These are phyloP conservation scores for Otolemur garnettii DNA, from an alignment of 2,113 vertebrate genomes.

Conservation along the genomic window DNA sequence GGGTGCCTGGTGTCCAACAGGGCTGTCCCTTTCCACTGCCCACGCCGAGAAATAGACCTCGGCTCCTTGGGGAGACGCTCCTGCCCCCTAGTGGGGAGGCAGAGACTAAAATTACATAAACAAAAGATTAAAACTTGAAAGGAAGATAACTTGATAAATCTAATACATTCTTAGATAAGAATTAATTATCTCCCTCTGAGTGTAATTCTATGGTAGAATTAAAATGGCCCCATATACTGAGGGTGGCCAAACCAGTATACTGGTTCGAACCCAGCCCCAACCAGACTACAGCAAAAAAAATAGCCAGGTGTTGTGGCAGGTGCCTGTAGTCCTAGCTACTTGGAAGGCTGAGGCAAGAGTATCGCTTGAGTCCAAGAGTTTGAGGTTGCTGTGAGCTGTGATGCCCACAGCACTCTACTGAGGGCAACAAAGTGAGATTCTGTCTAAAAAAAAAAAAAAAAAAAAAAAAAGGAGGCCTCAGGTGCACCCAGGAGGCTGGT, in stretches of 20 bases:
- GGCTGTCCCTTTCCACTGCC: background rate
- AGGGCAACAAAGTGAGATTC: no score
- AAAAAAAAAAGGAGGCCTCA: background rate
- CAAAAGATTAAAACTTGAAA: background rate
- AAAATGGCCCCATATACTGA: background rate
- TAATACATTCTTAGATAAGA: background rate
- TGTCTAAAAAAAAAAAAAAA: no score
- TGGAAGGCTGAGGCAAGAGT: no score
- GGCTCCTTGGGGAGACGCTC: background rate
- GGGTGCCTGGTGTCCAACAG: background rate
- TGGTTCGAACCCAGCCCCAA: no score
- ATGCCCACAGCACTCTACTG: no score
- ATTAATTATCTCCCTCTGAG: background rate
- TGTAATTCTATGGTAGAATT: background rate
- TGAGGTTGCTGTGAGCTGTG: no score
- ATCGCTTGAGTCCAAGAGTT: no score
- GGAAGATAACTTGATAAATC: background rate
- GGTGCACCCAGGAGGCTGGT: background rate
- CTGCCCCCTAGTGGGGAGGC: background rate
- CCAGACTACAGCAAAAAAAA: no score
- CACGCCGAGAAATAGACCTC: background rate
- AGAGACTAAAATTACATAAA: constrained; percentile 2
- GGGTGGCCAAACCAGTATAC: no score
- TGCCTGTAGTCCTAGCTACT: no score
- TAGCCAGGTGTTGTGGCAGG: no score